These are phyloP conservation scores for Melanotaenia duboulayi DNA, from an alignment of 2,113 vertebrate species.

Conservation along the genomic window DNA sequence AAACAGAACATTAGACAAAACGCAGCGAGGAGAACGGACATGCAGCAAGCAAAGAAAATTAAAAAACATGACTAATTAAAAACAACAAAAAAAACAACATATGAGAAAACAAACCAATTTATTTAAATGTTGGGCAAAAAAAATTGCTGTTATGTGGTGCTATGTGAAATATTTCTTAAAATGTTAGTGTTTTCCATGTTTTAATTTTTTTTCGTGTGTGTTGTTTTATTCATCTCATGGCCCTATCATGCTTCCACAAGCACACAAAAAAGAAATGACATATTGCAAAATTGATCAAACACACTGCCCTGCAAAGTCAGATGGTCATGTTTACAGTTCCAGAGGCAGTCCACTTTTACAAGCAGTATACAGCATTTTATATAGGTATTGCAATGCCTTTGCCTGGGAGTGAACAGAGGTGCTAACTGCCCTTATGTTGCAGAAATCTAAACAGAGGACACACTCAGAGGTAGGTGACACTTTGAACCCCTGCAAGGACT, in stretches of 20 bases:
- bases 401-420: not conserved
- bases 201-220: not conserved
- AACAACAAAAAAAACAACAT: not conserved
- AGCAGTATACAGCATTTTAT: not conserved
- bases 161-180: no score
- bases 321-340: not conserved
- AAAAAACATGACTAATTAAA: not conserved
- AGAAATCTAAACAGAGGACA: conserved; percentile 56
- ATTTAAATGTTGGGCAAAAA: no score
- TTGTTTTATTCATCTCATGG: not conserved
- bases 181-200: no score
- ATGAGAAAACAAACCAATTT: not conserved
- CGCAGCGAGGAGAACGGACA: not conserved
- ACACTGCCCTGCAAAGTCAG: not conserved
- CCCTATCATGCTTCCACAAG: not conserved
- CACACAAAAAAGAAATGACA: not conserved
- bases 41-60: not conserved
- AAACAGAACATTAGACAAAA: not conserved
- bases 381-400: not conserved
- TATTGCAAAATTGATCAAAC: not conserved
- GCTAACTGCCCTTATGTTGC: conserved; percentile 4
- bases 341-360: not conserved
- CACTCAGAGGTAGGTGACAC: conserved; percentile 68
- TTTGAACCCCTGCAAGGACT: conserved; percentile 77
- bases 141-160: no score